Percentiles rank a stretch among this genome's conserved stretches.
Conservation (phyloP, 2,797 vertebrate genomes). For the Pteronotus mesoamericanus region DNA sequence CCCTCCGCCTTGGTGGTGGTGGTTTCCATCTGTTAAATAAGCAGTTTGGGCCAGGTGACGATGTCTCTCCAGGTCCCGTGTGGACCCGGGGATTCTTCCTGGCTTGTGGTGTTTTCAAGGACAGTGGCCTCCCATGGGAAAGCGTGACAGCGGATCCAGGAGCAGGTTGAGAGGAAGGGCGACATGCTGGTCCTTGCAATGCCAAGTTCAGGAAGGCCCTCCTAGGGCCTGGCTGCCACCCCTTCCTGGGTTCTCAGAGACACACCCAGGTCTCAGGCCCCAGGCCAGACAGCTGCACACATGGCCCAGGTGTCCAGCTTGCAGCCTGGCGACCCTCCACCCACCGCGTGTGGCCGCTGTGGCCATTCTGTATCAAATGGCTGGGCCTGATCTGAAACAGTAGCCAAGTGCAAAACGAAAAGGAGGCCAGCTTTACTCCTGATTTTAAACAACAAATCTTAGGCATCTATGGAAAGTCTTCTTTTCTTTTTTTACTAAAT, state of each 20-base stretch:
- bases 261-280: too few species aligned
- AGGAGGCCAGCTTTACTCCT: background rate
- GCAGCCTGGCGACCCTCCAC: background rate
- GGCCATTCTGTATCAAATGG: background rate
- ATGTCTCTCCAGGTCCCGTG: background rate
- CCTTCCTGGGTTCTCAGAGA: background rate
- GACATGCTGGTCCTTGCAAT: background rate
- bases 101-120: background rate
- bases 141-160: background rate
- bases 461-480: background rate
- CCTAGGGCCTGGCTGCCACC: background rate
- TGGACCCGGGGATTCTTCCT: background rate
- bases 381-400: background rate
- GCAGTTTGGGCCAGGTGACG: background rate
- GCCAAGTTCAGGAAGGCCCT: background rate
- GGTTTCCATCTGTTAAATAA: background rate
- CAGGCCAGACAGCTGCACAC: background rate
- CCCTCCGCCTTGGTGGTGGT: background rate
- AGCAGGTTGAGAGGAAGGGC: background rate
- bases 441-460: background rate
- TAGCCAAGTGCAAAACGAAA: background rate
- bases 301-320: background rate
- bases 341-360: background rate
- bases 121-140: background rate
- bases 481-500: too few species aligned